Conservation (phyloP, 2,113 vertebrate species). For the Albula goreensis region DNA sequence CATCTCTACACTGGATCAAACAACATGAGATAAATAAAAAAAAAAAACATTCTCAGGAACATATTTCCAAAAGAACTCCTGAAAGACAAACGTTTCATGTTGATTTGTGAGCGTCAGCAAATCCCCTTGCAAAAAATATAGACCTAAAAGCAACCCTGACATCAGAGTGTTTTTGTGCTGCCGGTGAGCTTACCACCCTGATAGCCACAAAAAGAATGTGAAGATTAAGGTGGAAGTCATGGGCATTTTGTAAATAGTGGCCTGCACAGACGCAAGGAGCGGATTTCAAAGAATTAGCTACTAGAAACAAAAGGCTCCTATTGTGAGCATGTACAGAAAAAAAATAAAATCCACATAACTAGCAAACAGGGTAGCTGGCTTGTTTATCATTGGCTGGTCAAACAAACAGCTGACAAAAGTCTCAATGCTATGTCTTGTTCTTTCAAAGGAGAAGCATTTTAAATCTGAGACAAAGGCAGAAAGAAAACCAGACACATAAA, state of each 20-base stretch:
- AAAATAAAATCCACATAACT: conserved; percentile 61
- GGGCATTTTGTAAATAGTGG: conserved; percentile 15
- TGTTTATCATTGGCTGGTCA: background rate
- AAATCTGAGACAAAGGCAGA: background rate
- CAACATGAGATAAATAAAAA: background rate
- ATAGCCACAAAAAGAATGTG: background rate
- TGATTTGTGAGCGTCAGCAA: background rate
- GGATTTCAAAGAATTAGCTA: conserved; percentile 33
- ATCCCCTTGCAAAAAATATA: background rate
- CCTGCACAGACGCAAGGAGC: conserved; percentile 41
- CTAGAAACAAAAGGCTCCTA: conserved; percentile 62
- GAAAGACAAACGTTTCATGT: background rate
- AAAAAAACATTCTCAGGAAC: background rate
- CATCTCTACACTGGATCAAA: background rate
- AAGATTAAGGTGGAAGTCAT: background rate
- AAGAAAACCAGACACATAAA: background rate
- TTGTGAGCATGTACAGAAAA: conserved; percentile 58
- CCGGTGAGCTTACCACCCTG: background rate
- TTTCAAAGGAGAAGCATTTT: background rate
- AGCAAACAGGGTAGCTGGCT: conserved; percentile 21
- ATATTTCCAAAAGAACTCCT: background rate
- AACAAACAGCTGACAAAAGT: background rate
- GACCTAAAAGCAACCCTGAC: background rate
- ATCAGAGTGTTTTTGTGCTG: background rate
- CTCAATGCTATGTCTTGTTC: background rate